Evolutionary conservation across 64 coral and sea anemone genomes (phyloP).

Genomic region (Pachyseris speciosa): DNA sequence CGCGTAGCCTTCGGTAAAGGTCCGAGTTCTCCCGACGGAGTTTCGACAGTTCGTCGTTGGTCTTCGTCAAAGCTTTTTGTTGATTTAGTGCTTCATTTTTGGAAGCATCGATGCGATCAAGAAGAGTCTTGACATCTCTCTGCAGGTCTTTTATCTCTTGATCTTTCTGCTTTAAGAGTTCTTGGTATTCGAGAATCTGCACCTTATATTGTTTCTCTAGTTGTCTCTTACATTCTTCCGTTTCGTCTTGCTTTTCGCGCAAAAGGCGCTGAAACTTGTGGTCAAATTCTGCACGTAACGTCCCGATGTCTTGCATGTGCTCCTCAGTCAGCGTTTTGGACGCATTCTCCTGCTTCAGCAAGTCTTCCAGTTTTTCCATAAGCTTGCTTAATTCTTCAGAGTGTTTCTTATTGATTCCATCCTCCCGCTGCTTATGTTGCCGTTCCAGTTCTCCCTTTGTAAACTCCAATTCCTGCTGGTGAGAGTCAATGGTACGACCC

Average conservation of each 20-base stretch:
- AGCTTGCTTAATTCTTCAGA: conserved; percentile 79
- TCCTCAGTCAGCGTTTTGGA: conserved; percentile 83
- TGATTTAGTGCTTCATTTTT: background rate
- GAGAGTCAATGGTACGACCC: conserved; percentile 26
- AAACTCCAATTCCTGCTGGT: conserved; percentile 73
- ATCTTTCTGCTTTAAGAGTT: conserved; percentile 67
- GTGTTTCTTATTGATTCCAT: conserved; percentile 72
- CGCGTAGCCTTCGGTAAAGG: conserved; percentile 75
- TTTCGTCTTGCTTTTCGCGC: conserved; percentile 80
- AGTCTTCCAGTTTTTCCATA: conserved; percentile 73
- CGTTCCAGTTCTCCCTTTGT: conserved; percentile 75
- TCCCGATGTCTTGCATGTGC: conserved; percentile 83
- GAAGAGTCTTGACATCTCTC: conserved; percentile 40
- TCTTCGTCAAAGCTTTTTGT: background rate
- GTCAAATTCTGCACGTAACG: conserved; percentile 76
- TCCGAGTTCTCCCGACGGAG: conserved; percentile 79
- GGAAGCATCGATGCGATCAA: background rate
- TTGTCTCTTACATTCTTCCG: conserved; percentile 56
- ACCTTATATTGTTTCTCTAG: conserved; percentile 70
- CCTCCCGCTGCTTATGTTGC: conserved; percentile 64
- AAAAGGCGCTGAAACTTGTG: conserved; percentile 71
- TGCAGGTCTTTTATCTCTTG: conserved; percentile 68
- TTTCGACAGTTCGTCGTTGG: conserved; percentile 63
- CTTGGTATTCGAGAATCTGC: conserved; percentile 52
- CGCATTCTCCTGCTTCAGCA: conserved; percentile 81